These are phyloP conservation scores for Spatulosminthurus flaviceps DNA, from an alignment of 2,888 invertebrate species.

Conservation along the genomic window DNA sequence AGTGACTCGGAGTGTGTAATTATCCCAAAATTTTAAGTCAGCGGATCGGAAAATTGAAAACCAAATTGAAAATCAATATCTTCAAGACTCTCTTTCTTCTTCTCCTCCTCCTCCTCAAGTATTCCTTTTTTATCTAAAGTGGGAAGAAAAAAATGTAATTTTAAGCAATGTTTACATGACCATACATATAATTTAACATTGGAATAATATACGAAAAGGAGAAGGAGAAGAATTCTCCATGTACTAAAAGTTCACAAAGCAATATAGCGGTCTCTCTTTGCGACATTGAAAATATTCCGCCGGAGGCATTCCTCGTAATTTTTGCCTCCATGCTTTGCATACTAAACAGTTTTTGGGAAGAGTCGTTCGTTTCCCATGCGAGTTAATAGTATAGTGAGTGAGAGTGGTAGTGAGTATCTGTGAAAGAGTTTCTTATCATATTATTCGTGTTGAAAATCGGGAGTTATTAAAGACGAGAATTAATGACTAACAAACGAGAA, in stretches of 20 bases:
- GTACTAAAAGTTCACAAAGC: neutral
- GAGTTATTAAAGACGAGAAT: conserved; percentile 39
- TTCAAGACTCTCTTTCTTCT: neutral
- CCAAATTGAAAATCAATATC: conserved; percentile 29
- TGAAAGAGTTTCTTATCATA: neutral
- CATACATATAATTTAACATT: too few relatives aligned
- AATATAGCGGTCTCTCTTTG: conserved; percentile 11
- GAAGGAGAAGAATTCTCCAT: too few relatives aligned
- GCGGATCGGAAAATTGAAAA: conserved; percentile 32
- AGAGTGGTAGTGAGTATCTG: too few relatives aligned
- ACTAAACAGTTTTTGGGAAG: conserved; percentile 25
- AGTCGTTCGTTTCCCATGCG: neutral
- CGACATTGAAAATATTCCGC: conserved; percentile 18
- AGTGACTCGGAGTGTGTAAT: neutral
- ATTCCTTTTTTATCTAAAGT: neutral
- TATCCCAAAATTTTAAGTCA: conserved; percentile 21
- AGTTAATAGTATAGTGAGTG: too few relatives aligned
- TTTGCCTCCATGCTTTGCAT: conserved; percentile 26
- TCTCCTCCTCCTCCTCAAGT: neutral
- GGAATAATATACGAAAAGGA: too few relatives aligned
- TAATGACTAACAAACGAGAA: conserved; percentile 20
- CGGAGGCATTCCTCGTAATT: conserved; percentile 25
- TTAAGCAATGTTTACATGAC: neutral
- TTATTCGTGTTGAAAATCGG: conserved; percentile 33
- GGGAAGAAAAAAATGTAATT: conserved; percentile 11